Evolutionary conservation across 2,888 invertebrate species (phyloP), one percentile per base, ranked within the genome.

Genomic region (Sesia apiformis): DNA sequence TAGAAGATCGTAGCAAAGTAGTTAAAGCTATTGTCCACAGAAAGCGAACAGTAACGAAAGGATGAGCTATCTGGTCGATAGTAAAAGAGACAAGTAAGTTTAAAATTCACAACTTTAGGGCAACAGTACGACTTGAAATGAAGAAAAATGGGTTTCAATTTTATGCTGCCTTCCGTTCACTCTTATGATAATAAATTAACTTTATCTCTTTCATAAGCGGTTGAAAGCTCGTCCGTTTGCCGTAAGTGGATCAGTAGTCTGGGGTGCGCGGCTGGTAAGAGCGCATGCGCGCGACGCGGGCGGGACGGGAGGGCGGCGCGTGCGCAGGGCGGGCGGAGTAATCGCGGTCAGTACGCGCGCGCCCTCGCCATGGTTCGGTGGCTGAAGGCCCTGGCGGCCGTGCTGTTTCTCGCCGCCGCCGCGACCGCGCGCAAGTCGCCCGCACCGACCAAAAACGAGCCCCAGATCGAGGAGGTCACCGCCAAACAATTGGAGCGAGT

Each of bases 401-500:
- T 86, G 72, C 83, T 91, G 82, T 88, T 91, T 81, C 88, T 91
- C 75, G 81, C 86, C 83, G 84, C 76, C 70, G 79, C 85, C 85
- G 84, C 77, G 79, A 78, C 81, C 76, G 77, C 74, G 66, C 78
- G 84, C 76, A 90, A 88, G 63, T 85, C 88, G 69, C 82, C 78
- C 67, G 70, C 77, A 67, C 67, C 78, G 64, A 64, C 69, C 67
- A 89, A 89, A 69, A 74, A 76, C 70, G 94, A 94, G 78, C 93
- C 96, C 83, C 94, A 95, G 90, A 97, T 97, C 91, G 96, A 97
- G 90, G 96, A 97, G 91, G 96, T 97, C 91, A 96, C 95, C 88
- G 94, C 95, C 82, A 97, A 96, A 90, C 96, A 96, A 90, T 93
- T 97, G 90, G 97, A 96, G 83, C 93, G 95, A 82, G 92, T 96